Evolutionary conservation across 2,888 invertebrate genomes (phyloP), one percentile per base, ranked within the genome.

Genomic region (Pterobdella sp.): DNA sequence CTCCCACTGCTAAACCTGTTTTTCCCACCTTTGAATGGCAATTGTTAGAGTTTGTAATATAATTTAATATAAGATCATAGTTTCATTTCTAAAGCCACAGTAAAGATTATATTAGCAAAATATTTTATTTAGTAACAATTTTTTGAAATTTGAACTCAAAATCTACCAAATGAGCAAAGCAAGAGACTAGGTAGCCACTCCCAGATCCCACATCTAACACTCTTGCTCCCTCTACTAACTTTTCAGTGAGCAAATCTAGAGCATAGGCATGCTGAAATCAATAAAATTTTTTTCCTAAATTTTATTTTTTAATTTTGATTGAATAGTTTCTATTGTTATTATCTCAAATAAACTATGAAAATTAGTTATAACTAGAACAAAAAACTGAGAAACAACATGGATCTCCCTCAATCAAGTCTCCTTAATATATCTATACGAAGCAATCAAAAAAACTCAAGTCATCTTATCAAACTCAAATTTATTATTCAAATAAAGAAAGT

Each of bases 141-240:
- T 22, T 36, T 67, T 7, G 22, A 36, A 52, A 60, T 22, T 14
- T 10, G 14, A 42, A 26, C 2, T 35, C 69, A 29, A 37, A 29
- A 63, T 80, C 77, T 79, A 87, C 87, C 83, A 84, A 78, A 22
- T 80, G 67, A 26, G 83, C 82, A 82, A 84, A 82, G 77, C 84
- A 84, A 1, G 84, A 82, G 37, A 84, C 83, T n/a, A 84, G 80
- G 77, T 84, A 84, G 0, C 84, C 84, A 79, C 82, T 84, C 10
- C 84, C 84, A n/a, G 82, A 84, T 35, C 84, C 84, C 18, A 84
- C 84, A 79, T 84, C 84, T 42, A 84, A 75, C 10, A 81, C 84
- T 68, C 75, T 88, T 72, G 89, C 88, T 18, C 84, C 84, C 74
- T 81, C 81, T 36, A 79, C 76, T 74, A 85, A 73, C 65, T 84